phyloP scores from a whole-genome alignment of 2,888 invertebrate species.

The Cheilosia impressa region DNA sequence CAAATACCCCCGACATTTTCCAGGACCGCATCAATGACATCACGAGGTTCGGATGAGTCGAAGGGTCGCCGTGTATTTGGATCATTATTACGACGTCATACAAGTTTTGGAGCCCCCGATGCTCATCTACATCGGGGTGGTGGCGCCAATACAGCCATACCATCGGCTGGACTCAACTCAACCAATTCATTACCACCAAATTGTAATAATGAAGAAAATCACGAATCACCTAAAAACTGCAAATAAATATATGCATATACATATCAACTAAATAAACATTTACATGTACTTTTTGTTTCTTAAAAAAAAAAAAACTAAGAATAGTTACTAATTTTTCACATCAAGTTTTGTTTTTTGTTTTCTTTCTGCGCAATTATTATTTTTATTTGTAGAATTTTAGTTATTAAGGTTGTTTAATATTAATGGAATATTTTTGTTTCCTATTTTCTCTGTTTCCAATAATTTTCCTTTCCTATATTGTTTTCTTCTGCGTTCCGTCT shows the following conservation, averaged over 20 bases:
- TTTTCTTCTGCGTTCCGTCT: neutral
- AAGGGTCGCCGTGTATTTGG: slow-evolving; percentile 79
- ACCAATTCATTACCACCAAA: slow-evolving; percentile 75
- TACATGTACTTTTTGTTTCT: slow-evolving; percentile 20
- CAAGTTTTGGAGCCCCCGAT: slow-evolving; percentile 79
- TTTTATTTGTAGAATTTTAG: slow-evolving; percentile 42
- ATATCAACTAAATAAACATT: slow-evolving; percentile 54
- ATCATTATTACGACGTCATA: slow-evolving; percentile 79
- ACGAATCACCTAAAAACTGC: slow-evolving; percentile 69
- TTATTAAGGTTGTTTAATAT: slow-evolving; percentile 24
- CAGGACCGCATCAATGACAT: slow-evolving; percentile 79
- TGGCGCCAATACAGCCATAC: slow-evolving; percentile 65
- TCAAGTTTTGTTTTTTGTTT: slow-evolving; percentile 25
- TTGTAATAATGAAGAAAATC: slow-evolving; percentile 77
- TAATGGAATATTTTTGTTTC: slow-evolving; percentile 16
- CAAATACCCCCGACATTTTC: slow-evolving; percentile 76
- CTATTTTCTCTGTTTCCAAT: slow-evolving; percentile 33
- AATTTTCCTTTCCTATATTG: slow-evolving; percentile 20
- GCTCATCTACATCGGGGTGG: slow-evolving; percentile 74
- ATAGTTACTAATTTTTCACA: slow-evolving; percentile 38
- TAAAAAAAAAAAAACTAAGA: slow-evolving; percentile 8
- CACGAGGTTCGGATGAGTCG: slow-evolving; percentile 79
- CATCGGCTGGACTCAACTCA: slow-evolving; percentile 69
- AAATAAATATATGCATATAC: slow-evolving; percentile 60
- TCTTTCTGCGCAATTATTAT: slow-evolving; percentile 10